Evolutionary conservation across 1,140 invertebrate species (phyloP), one percentile per base, ranked within the genome.

Genomic region (Tetraneura akinire): DNA sequence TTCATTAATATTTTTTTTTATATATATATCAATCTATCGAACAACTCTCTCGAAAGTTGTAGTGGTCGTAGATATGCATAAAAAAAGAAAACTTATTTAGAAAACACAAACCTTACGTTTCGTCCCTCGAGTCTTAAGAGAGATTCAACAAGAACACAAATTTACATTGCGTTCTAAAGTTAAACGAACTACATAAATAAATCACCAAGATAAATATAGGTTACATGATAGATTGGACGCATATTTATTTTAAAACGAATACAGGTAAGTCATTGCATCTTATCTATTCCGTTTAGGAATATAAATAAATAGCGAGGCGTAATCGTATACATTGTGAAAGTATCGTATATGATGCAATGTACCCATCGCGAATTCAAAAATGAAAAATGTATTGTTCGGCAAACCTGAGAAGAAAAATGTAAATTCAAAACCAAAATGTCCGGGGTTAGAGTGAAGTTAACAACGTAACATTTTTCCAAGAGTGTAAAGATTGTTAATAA

Each of bases 211-310:
- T 60, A 6, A 26, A 60, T 60, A 60, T 60, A 60, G 23, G 23
- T 26, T 60, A 26, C 57, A 60, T 60, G 57, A 60, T 60, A 60
- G 26, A 60, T 60, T 60, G 26, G 26, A 60, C 16, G 57, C 4
- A 9, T 60, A 23, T 60, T 60, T 60, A 60, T 29, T 60, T 60
- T 60, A 3, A 5, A 37, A 8, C 32, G 57, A 60, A 26, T 26
- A 60, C 14, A 60, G 26, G 57, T 60, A 60, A 60, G 26, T 29
- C 57, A 26, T 16, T 60, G 57, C 26, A 60, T 60, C 26, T 60
- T 60, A 60, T 60, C 57, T 60, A 60, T 60, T 60, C 57, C 57
- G 16, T 60, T 60, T 26, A 26, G 11, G 57, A 29, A 60, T 60
- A 29, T 29, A 60, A 26, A 60, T 60, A 16, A 60, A 23, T 13